phyloP scores from a whole-genome alignment of 2,797 vertebrate genomes.

The Onychomys torridus region DNA sequence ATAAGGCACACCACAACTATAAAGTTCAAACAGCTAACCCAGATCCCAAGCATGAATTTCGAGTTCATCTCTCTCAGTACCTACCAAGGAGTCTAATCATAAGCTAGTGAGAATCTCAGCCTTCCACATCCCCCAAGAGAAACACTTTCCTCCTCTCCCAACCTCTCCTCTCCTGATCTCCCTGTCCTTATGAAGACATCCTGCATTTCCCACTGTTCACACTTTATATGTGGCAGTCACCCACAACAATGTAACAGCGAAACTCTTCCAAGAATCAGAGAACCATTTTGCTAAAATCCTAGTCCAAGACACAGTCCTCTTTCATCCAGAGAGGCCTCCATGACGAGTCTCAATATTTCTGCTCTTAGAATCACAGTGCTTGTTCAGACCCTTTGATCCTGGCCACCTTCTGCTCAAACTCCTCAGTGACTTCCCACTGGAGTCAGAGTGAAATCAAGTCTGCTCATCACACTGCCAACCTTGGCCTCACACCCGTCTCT shows the following conservation, averaged over 20 bases:
- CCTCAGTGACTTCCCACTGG: background rate
- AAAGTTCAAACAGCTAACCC: background rate
- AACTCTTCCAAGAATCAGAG: slow-evolving; percentile 18
- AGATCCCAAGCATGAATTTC: background rate
- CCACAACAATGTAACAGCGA: background rate
- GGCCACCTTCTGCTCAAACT: background rate
- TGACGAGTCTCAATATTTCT: background rate
- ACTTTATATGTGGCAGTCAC: background rate
- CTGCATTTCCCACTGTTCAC: background rate
- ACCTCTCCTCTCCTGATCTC: background rate
- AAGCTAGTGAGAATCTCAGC: background rate
- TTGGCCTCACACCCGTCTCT: background rate
- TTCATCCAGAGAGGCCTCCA: background rate
- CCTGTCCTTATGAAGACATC: background rate
- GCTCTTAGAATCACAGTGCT: background rate
- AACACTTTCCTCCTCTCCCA: background rate
- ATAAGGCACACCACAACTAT: background rate
- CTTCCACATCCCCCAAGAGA: background rate
- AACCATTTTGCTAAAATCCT: background rate
- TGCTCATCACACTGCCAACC: background rate
- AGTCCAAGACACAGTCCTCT: background rate
- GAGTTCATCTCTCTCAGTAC: background rate
- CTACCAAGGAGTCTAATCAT: background rate
- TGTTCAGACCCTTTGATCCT: background rate
- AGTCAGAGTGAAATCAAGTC: background rate